Base-by-base conservation (phyloP, 2,797 vertebrate species). In the Phataginus tetradactyla region DNA sequence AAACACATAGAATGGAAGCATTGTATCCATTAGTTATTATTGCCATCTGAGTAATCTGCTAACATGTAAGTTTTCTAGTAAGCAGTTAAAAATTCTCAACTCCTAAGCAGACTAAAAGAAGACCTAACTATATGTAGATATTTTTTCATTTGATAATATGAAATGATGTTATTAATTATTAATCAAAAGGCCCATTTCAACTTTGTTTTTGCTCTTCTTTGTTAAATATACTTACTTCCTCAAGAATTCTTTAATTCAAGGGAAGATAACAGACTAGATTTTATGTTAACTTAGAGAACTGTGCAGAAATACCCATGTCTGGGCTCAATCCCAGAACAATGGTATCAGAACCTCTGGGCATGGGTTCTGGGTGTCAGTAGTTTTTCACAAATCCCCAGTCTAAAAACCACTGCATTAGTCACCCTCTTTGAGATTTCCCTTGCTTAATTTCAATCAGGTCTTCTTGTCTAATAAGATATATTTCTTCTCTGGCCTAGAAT, bases 171-270 rank as follows among this genome's bases (percentile, higher is more conserved):
- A 37, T 85, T 91, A 81, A 51, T 86, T 85, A 29, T 59, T 51
- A 78, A 71, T 64, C 10, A 37, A 79, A 72, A n/a, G n/a, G 7
- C 7, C 5, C 53, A 39, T 61, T 97, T 57, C 9, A 77, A 17
- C 17, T 81, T 27, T 81, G 42, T 5, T 9, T 80, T 4, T 88
- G 25, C 14, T 84, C 0, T 92, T 94, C 34, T 27, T n/a, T 5
- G 39, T 83, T 94, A 77, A 85, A n/a, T 59, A 59, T 57, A 78
- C 72, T 72, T 88, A 72, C 85, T 90, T 94, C 20, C 15, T 53
- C 0, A 69, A 91, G 20, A 49, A 79, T 75, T 21, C 0, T 68
- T 5, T 32, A 45, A 79, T 86, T 69, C 39, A 29, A 78, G 3
- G 23, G 14, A 78, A 29, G 4, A 39, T 53, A 53, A 42, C n/a